phyloP scores from a whole-genome alignment of 2,113 vertebrate species.

The Neomonachus schauinslandi region DNA sequence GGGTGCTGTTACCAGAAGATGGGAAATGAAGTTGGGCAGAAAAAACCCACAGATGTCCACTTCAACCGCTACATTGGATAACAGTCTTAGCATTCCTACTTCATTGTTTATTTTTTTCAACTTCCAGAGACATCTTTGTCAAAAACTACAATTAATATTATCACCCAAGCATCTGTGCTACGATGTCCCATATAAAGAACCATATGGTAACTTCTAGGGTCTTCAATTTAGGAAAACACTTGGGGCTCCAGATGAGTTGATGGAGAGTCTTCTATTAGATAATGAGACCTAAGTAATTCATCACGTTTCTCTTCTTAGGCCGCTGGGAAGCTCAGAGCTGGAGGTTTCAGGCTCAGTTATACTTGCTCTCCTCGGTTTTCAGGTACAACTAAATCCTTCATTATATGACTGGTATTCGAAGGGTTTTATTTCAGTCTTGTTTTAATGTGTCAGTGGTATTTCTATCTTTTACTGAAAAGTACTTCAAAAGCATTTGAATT shows the following conservation, averaged over 20 bases:
- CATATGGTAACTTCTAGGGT: background rate
- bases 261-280: background rate
- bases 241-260: background rate
- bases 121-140: background rate
- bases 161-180: background rate
- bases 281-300: background rate
- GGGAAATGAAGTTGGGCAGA: background rate
- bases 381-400: background rate
- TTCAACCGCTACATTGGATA: background rate
- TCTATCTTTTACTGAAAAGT: background rate
- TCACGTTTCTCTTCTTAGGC: background rate
- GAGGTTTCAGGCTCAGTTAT: background rate
- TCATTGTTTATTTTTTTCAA: conserved; percentile 40
- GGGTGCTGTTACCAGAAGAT: background rate
- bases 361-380: background rate
- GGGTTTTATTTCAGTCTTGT: background rate
- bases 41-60: background rate
- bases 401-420: background rate
- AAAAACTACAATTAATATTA: background rate
- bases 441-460: background rate
- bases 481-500: background rate
- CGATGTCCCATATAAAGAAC: background rate
- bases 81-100: background rate
- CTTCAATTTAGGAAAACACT: background rate
- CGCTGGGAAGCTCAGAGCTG: background rate